These are phyloP conservation scores for Cheumatopsyche charites DNA, from an alignment of 1,140 invertebrate species.

Conservation along the genomic window DNA sequence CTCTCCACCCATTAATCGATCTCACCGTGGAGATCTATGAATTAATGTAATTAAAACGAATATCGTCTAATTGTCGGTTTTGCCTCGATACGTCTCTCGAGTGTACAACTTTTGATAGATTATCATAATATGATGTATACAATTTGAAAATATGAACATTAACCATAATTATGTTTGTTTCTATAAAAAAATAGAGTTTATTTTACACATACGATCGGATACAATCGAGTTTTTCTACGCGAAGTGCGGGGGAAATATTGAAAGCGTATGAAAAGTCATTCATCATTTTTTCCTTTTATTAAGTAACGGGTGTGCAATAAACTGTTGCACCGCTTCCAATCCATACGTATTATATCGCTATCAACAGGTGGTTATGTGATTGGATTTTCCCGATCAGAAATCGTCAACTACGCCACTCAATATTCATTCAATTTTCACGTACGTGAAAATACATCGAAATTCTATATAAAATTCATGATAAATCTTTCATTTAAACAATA, in stretches of 20 bases:
- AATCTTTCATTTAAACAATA: too few relatives aligned
- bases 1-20: constrained; percentile 28
- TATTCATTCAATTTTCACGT: constrained; percentile 7
- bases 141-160: not conserved
- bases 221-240: too few relatives aligned
- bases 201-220: too few relatives aligned
- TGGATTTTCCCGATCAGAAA: constrained; percentile 2
- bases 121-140: constrained; percentile 3
- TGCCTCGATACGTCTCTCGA: constrained; percentile 4
- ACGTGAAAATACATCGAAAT: too few relatives aligned
- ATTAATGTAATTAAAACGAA: constrained; percentile 32
- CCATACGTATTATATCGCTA: constrained; percentile 16
- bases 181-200: too few relatives aligned
- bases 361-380: constrained; percentile 32
- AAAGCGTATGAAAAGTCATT: constrained; percentile 6
- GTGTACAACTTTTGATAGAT: constrained; percentile 13
- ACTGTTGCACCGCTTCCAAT: constrained; percentile 22
- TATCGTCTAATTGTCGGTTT: constrained; percentile 31
- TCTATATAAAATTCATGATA: too few relatives aligned
- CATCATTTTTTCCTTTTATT: constrained; percentile 21
- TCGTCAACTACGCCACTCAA: not conserved
- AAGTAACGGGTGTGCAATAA: constrained; percentile 22
- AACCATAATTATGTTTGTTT: not conserved
- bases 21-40: constrained; percentile 16
- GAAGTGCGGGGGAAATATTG: not conserved